Percentiles rank a stretch among this genome's conserved stretches.
Conservation (phyloP, 1,140 invertebrate genomes). For the Trachymyrmex septentrionalis region DNA sequence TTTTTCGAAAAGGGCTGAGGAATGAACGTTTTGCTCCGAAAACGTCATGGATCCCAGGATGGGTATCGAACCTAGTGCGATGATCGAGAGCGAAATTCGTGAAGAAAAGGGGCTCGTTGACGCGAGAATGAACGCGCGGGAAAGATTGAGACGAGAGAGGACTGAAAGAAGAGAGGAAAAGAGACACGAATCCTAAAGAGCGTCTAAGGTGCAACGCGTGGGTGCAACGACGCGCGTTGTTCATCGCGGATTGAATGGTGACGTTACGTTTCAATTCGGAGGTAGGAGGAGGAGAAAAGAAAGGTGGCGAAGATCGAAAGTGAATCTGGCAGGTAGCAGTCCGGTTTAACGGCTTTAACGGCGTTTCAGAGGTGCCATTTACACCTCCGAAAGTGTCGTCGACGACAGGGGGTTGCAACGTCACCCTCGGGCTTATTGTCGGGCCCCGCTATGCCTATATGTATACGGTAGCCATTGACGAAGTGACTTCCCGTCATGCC, state of each 20-base stretch:
- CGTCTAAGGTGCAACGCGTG: slow-evolving; percentile 49
- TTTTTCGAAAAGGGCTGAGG: neutral
- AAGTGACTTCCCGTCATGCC: slow-evolving; percentile 79
- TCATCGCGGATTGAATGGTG: slow-evolving; percentile 51
- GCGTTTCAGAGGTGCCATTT: slow-evolving; percentile 72
- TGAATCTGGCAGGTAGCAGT: slow-evolving; percentile 69
- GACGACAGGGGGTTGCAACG: slow-evolving; percentile 60
- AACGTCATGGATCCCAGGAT: neutral
- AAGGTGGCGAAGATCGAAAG: slow-evolving; percentile 42
- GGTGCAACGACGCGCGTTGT: slow-evolving; percentile 25
- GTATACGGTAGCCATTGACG: slow-evolving; percentile 72
- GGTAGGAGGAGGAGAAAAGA: neutral
- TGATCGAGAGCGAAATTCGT: slow-evolving; percentile 31
- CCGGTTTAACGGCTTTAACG: slow-evolving; percentile 56
- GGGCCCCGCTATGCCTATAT: slow-evolving; percentile 29
- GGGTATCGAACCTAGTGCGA: neutral
- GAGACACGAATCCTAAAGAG: slow-evolving; percentile 25
- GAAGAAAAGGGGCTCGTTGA: slow-evolving; percentile 24
- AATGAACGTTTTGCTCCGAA: neutral
- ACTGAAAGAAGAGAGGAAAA: neutral
- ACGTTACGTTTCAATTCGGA: slow-evolving; percentile 70
- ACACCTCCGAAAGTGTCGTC: slow-evolving; percentile 73
- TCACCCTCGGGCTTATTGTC: slow-evolving; percentile 61
- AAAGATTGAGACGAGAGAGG: neutral
- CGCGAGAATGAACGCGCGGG: slow-evolving; percentile 52